These are phyloP conservation scores for Melipona bicolor DNA, from an alignment of 2,888 invertebrate genomes.

Conservation along the genomic window DNA sequence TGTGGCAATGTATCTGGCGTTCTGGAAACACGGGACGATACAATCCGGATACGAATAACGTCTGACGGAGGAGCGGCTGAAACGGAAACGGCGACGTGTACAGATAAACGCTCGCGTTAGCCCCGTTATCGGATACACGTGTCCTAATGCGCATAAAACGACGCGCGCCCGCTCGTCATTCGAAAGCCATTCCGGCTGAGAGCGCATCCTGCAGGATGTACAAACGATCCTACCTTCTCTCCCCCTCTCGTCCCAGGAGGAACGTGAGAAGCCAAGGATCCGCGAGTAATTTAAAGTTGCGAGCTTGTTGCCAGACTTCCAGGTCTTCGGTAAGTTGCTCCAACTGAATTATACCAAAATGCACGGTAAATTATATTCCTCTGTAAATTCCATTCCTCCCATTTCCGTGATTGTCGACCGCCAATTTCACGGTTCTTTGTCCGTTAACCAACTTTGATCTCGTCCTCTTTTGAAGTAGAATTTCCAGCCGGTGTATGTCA, in stretches of 20 bases:
- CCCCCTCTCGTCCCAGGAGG: neutral
- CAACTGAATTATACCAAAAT: conserved; percentile 8
- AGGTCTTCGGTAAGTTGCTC: conserved; percentile 5
- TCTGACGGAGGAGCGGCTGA: conserved; percentile 12
- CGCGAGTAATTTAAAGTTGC: conserved; percentile 25
- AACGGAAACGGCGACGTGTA: conserved; percentile 41
- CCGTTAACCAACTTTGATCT: neutral
- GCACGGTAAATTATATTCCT: conserved; percentile 4
- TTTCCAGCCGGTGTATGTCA: neutral
- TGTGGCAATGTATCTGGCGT: conserved; percentile 12
- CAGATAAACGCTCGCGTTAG: conserved; percentile 45
- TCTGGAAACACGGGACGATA: conserved; percentile 24
- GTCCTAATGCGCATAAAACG: conserved; percentile 62
- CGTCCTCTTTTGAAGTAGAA: neutral
- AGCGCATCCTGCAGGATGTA: conserved; percentile 10
- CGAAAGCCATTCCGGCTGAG: conserved; percentile 45
- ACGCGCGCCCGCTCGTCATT: conserved; percentile 36
- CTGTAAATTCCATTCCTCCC: neutral
- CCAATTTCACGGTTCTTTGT: neutral
- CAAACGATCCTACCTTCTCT: conserved; percentile 1
- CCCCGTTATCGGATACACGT: conserved; percentile 35
- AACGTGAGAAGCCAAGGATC: neutral
- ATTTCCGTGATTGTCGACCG: neutral
- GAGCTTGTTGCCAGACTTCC: neutral
- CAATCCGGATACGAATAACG: conserved; percentile 26